Evolutionary conservation across 2,888 invertebrate species (phyloP).

Genomic region (Amiota mariae): DNA sequence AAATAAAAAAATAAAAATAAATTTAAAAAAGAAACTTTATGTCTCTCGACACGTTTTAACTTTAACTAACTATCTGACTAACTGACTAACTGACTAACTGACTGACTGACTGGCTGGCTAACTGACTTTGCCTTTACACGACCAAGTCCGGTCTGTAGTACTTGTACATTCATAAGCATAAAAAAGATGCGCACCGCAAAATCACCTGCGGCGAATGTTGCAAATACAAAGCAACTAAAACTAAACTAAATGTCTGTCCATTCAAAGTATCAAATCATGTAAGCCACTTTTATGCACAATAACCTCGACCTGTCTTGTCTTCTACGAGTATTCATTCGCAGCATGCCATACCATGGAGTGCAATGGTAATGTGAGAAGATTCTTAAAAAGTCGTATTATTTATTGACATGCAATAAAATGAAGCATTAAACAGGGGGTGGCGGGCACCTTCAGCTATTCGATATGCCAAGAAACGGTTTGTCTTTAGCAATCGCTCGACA

Average conservation of each 20-base stretch:
- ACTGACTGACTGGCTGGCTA: neutral
- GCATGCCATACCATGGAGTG: constrained; percentile 16
- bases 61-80: neutral
- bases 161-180: neutral
- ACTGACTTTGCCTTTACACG: neutral
- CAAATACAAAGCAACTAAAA: neutral
- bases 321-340: constrained; percentile 24
- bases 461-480: no score
- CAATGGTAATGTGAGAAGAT: constrained; percentile 52
- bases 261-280: constrained; percentile 2
- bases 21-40: neutral
- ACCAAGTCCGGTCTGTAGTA: constrained; percentile 25
- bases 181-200: neutral
- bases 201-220: constrained; percentile 25
- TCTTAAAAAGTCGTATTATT: constrained; percentile 61
- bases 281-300: constrained; percentile 27
- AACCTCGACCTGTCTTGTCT: constrained; percentile 69
- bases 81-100: neutral
- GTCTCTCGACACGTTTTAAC: no score
- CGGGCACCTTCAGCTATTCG: no score
- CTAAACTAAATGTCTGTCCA: neutral
- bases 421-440: no score
- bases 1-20: constrained; percentile 2
- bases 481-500: neutral
- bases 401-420: constrained; percentile 63